Evolutionary conservation across 1,140 invertebrate genomes (phyloP), one percentile per base, ranked within the genome.

Genomic region (Drosophila cardini): DNA sequence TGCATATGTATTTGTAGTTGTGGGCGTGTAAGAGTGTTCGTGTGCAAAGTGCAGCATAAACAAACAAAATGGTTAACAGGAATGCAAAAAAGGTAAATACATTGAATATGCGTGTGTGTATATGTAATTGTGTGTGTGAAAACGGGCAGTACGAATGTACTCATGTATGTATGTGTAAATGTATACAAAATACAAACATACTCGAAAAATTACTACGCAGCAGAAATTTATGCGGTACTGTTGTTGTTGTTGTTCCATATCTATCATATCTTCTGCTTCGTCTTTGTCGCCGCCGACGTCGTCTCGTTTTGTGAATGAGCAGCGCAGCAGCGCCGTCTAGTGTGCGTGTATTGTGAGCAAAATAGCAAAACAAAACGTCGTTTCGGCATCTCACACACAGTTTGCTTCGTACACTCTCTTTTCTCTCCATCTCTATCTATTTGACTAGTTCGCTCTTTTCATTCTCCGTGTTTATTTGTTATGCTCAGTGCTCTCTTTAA

Each of bases 151-250:
- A 26, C 21, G 21, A 26, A 26, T 26, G 21, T 26, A 26, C 21
- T 26, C 21, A 15, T 34, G 4, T 45, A 34, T 50, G 32, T 57
- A 36, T 57, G 43, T 67, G 15, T 64, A 43, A 21, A 32, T 68
- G 34, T 58, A 65, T 57, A 60, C 60, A 72, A 52, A 55, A 53
- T 76, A 73, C 69, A 76, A 83, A 77, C 67, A 77, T 83, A 87
- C 76, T 80, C 69, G 64, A 76, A 86, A 73, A 89, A 89, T 89
- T 89, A 89, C 84, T 89, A 89, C 84, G 84, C 84, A 89, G 84
- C 84, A 89, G 84, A 86, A 89, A 90, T 89, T 89, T 89, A 89
- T 89, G 84, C 84, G 74, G 74, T 72, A 69, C 60, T 70, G 74
- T 87, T 85, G 78, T 56, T 83, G 68, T 83, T 83, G 72, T 72